A percentile compares a stretch with the other conserved stretches of the same genome.
Evolutionary conservation across 1,140 invertebrate genomes (phyloP).

Genomic region (Stegodyphus dumicola): DNA sequence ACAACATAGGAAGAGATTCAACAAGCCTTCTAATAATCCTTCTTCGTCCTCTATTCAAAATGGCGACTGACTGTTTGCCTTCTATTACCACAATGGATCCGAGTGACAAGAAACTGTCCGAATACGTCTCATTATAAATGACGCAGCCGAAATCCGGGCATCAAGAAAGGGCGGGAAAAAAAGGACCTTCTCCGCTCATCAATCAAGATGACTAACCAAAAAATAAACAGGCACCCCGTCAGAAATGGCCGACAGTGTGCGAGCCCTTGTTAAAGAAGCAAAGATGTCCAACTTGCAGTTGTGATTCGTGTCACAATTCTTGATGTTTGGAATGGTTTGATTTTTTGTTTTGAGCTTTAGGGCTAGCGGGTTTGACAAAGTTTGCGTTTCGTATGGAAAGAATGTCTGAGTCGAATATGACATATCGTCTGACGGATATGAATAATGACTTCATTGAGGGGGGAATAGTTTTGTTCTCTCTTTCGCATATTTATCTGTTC

Average conservation of each 20-base stretch:
- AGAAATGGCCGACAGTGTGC: background rate
- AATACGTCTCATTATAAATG: conserved; percentile 59
- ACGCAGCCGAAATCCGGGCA: conserved; percentile 50
- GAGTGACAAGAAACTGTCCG: conserved; percentile 39
- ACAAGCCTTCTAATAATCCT: background rate
- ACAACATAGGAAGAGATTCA: background rate
- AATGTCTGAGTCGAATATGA: no score
- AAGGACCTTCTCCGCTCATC: conserved; percentile 23
- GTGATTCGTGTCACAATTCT: conserved; percentile 11
- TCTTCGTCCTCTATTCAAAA: conserved; percentile 21
- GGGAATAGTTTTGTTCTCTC: no score
- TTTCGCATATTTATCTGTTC: no score
- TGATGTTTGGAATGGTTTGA: background rate
- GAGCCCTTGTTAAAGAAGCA: conserved; percentile 35
- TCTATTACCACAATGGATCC: conserved; percentile 41
- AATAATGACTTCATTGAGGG: no score
- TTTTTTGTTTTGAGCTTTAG: background rate
- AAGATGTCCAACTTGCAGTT: conserved; percentile 31
- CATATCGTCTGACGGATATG: no score
- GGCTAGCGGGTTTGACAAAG: background rate
- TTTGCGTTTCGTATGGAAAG: background rate
- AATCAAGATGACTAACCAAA: conserved; percentile 57
- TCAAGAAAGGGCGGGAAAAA: conserved; percentile 19
- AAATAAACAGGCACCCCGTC: conserved; percentile 26
- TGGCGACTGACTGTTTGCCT: conserved; percentile 50